Conservation (phyloP, 2,797 vertebrate species). For the Tapirus indicus region DNA sequence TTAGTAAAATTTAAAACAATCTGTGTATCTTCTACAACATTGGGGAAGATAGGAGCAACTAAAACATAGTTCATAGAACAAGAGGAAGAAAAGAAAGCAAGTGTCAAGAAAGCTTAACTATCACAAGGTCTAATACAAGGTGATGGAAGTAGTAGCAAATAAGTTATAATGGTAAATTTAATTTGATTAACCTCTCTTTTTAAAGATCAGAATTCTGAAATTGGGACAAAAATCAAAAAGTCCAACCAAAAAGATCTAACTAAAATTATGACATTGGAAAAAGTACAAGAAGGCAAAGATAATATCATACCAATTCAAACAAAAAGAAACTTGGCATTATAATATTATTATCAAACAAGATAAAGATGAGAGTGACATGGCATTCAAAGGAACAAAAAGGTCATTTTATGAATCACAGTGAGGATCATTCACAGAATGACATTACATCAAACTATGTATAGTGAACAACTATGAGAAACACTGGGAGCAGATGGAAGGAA, state of each 20-base stretch:
- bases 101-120: not conserved
- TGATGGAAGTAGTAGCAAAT: not conserved
- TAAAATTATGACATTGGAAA: not conserved
- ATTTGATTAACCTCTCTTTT: not conserved
- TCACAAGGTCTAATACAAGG: not conserved
- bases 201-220: not conserved
- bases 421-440: not conserved
- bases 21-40: not conserved
- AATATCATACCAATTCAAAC: not conserved
- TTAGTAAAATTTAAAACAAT: constrained; percentile 49
- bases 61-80: not conserved
- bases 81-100: not conserved
- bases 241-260: not conserved
- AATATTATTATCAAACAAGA: not conserved
- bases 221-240: not conserved
- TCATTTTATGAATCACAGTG: constrained; percentile 32
- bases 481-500: not conserved
- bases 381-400: not conserved
- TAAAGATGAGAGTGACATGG: not conserved
- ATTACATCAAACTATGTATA: not conserved
- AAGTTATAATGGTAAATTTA: not conserved
- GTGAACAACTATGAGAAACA: not conserved
- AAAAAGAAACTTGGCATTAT: not conserved
- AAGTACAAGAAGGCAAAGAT: constrained; percentile 21
- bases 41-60: not conserved